Evolutionary conservation across 2,888 invertebrate genomes (phyloP).

Genomic region (Conistra vaccinii): DNA sequence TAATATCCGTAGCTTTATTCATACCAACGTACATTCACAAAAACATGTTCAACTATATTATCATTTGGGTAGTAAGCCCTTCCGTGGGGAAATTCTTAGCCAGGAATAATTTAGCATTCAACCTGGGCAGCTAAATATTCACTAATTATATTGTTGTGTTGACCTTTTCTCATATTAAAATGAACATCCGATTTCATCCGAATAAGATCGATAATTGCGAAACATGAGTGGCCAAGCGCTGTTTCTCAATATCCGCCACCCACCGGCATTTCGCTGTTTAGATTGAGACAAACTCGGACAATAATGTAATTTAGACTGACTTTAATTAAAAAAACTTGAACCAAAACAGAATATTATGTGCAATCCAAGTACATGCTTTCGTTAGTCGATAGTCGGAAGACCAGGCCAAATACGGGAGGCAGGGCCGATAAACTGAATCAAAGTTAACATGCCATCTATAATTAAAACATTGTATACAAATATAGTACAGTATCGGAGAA

Average conservation of each 20-base stretch:
- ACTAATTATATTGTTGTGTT: neutral
- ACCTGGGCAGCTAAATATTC: constrained; percentile 6
- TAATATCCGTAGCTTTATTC: constrained; percentile 43
- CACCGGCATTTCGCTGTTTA: constrained; percentile 70
- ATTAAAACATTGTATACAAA: constrained; percentile 70
- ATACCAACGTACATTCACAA: constrained; percentile 41
- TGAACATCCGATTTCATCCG: too few relatives aligned
- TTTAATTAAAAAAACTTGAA: constrained; percentile 35
- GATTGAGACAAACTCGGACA: constrained; percentile 38
- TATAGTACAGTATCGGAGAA: constrained; percentile 68
- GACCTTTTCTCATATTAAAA: constrained; percentile 44
- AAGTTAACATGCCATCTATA: constrained; percentile 60
- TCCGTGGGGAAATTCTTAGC: constrained; percentile 4
- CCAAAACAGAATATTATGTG: constrained; percentile 20
- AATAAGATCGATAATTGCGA: constrained; percentile 79
- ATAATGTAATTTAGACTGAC: constrained; percentile 23
- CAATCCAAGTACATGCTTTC: constrained; percentile 21
- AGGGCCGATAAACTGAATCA: constrained; percentile 44
- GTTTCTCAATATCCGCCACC: constrained; percentile 81
- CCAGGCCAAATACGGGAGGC: constrained; percentile 3
- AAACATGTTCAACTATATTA: constrained; percentile 14
- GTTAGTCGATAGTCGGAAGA: constrained; percentile 16
- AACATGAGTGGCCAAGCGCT: constrained; percentile 69
- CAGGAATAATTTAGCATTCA: constrained; percentile 9
- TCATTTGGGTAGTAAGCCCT: neutral